Percentiles rank a stretch among this genome's conserved stretches.
Evolutionary conservation across 2,797 vertebrate genomes (phyloP).

Genomic region (Phrynocephalus guinanensis): DNA sequence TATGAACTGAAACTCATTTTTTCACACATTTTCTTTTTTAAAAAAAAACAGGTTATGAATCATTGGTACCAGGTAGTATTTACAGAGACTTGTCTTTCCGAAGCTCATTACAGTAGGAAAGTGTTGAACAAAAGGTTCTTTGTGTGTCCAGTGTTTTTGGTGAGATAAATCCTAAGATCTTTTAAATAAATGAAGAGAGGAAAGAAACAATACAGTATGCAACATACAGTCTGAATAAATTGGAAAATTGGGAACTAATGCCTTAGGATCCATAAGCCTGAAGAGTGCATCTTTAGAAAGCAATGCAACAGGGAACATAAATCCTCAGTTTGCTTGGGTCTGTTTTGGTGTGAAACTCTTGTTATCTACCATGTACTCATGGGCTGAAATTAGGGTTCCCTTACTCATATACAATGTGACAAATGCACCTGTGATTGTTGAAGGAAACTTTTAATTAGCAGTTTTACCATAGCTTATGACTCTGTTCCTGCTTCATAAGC

Average conservation of each 20-base stretch:
- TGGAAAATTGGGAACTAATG: neutral
- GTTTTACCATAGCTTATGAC: too few relatives aligned
- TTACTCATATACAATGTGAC: too few relatives aligned
- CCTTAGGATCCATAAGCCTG: neutral
- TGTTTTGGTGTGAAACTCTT: too few relatives aligned
- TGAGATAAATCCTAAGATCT: neutral
- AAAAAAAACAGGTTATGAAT: conserved; percentile 9
- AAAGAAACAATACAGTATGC: neutral
- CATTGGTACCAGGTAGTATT: conserved; percentile 22
- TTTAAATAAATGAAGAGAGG: neutral
- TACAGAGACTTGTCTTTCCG: conserved; percentile 10
- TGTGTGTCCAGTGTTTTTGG: neutral
- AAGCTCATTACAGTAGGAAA: neutral
- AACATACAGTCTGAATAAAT: neutral
- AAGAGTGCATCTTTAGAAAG: neutral
- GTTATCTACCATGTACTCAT: too few relatives aligned
- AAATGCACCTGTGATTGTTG: too few relatives aligned
- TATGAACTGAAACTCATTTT: conserved; percentile 10
- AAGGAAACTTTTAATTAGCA: too few relatives aligned
- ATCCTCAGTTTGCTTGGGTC: neutral
- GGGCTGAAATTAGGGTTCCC: too few relatives aligned
- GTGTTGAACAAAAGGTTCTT: conserved; percentile 4
- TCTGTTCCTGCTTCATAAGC: too few relatives aligned
- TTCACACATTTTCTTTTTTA: neutral
- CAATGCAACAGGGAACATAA: neutral